A percentile compares a stretch with the other conserved stretches of the same genome.
These are phyloP conservation scores for Tyria jacobaeae DNA, from an alignment of 2,888 invertebrate species.

Conservation along the genomic window DNA sequence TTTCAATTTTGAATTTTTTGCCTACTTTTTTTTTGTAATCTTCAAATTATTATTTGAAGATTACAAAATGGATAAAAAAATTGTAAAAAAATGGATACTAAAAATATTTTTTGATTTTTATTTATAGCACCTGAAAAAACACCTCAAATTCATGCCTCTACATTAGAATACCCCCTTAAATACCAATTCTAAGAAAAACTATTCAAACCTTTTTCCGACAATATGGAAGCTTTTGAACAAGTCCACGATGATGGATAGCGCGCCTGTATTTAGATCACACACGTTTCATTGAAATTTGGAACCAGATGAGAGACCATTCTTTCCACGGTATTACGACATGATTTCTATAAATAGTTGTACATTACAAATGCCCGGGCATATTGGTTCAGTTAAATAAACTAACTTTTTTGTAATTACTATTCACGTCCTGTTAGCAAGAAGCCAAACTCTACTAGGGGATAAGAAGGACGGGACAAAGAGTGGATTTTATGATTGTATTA, in stretches of 20 bases:
- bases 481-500: no score
- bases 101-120: no score
- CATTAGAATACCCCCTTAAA: no score
- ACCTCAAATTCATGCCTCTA: no score
- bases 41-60: no score
- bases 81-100: no score
- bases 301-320: slow-evolving; percentile 31
- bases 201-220: slow-evolving; percentile 21
- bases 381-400: slow-evolving; percentile 13
- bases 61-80: no score
- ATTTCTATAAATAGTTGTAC: slow-evolving; percentile 14
- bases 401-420: slow-evolving; percentile 1
- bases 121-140: no score
- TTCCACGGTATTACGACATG: slow-evolving; percentile 17
- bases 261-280: slow-evolving; percentile 33
- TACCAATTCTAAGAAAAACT: slow-evolving; percentile 10
- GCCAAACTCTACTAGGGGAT: not conserved
- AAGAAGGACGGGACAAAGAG: no score
- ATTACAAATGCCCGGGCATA: slow-evolving; percentile 10
- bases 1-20: no score
- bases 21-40: no score
- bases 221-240: slow-evolving; percentile 32
- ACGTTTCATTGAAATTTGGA: slow-evolving; percentile 33
- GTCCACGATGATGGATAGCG: slow-evolving; percentile 34
- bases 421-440: not conserved